These are phyloP conservation scores for Clusia tigrina DNA, from an alignment of 2,888 invertebrate species.

Conservation along the genomic window DNA sequence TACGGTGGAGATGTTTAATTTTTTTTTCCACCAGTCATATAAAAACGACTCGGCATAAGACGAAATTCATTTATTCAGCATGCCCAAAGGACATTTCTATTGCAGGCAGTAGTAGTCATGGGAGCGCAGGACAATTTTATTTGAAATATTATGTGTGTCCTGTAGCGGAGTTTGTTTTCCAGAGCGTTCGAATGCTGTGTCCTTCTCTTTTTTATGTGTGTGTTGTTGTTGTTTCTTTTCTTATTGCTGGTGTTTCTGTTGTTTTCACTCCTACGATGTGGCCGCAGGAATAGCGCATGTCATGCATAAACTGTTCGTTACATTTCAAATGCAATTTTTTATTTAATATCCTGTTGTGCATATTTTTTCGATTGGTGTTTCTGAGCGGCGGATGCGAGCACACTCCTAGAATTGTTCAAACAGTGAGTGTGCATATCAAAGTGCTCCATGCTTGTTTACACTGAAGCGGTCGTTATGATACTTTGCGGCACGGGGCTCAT, in stretches of 20 bases:
- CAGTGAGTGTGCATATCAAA: no score
- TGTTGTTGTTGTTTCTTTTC: neutral
- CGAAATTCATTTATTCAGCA: neutral
- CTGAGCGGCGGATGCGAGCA: no score
- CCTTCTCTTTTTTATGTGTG: no score
- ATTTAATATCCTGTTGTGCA: neutral
- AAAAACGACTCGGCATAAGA: neutral
- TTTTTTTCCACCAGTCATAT: neutral
- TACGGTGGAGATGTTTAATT: neutral
- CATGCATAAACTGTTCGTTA: conserved; percentile 17
- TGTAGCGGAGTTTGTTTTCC: no score
- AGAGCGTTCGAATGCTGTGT: no score
- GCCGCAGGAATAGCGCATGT: conserved; percentile 9
- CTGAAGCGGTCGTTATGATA: no score
- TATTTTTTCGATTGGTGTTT: neutral
- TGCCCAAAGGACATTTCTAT: conserved; percentile 9
- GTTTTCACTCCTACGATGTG: neutral
- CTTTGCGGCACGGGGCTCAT: no score
- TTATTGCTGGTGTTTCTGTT: neutral
- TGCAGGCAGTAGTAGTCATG: neutral
- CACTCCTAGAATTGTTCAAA: no score
- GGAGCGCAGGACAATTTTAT: neutral
- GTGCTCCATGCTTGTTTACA: no score
- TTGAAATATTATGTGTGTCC: neutral
- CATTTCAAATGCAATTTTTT: conserved; percentile 6